phyloP scores from a whole-genome alignment of 2,113 vertebrate species.

The Brachypodius melanocephalos region DNA sequence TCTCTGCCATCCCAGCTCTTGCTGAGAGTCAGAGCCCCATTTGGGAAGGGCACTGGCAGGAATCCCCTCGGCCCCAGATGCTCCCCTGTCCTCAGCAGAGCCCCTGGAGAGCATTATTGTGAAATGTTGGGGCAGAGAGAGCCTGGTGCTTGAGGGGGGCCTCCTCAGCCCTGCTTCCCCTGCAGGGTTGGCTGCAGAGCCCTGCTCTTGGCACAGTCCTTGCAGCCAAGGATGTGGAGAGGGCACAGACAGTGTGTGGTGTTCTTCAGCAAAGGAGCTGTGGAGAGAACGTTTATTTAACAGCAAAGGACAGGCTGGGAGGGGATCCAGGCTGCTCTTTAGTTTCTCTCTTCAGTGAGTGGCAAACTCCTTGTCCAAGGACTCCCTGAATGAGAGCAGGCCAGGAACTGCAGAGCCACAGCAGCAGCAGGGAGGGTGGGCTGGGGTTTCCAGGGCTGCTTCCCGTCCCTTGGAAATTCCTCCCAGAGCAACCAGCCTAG shows the following conservation, averaged over 20 bases:
- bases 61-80: background rate
- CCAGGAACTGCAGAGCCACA: background rate
- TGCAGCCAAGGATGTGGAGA: background rate
- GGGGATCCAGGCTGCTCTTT: background rate
- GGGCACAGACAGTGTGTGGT: background rate
- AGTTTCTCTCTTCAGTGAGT: background rate
- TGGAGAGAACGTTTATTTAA: background rate
- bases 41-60: fast-evolving
- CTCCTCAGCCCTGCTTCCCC: background rate
- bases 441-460: background rate
- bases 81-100: background rate
- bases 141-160: background rate
- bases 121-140: background rate
- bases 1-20: background rate
- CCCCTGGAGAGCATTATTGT: background rate
- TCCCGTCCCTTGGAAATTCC: background rate
- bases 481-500: background rate
- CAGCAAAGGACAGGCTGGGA: background rate
- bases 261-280: background rate
- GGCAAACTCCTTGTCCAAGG: slow-evolving; percentile 2
- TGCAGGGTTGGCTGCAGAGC: background rate
- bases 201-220: background rate
- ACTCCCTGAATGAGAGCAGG: background rate
- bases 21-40: background rate
- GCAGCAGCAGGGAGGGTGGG: background rate